Base-by-base conservation (phyloP, 2,797 vertebrate genomes). In the Sternarchorhynchus goeldii region DNA sequence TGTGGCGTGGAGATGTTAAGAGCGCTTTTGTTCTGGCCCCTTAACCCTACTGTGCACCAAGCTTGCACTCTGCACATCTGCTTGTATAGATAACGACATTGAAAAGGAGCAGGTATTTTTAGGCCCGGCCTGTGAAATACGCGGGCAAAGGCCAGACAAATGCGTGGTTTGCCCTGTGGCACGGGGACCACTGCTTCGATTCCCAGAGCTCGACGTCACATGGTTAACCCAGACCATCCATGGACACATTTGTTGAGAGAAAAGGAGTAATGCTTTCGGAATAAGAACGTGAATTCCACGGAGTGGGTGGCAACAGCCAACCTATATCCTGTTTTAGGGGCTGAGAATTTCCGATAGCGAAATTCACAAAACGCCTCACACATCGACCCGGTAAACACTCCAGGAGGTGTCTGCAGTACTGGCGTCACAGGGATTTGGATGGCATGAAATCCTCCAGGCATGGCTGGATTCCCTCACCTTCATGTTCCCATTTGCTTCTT, bases 21-120 rank as follows among this genome's bases (percentile, higher is more conserved):
- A 79, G 68, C 32, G 4, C 21, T 75, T 75, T 72, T 72, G 81
- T 75, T 76, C 73, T 60, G 70, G 76, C 50, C 62, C 77, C 68
- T 82, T 50, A 39, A 77, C 8, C 71, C 77, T 73, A 73, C 75
- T 79, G 73, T 62, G 2, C 39, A 41, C 56, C 65, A 31, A 41
- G 67, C 75, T 75, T 58, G 59, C 56, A 53, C 80, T 75, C 71
- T 76, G 55, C 68, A 56, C 56, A 65, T 74, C 68, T 81, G 80
- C 80, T 75, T 5, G 53, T 62, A 29, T 63, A 68, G 77, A 82
- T 82, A 82, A 79, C 59, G 8, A 41, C 18, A 41, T 32, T 67
- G 67, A 79, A 76, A 77, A 55, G 72, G 56, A 36, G 50, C 64
- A 70, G 70, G 62, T 64, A 70, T 80, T 80, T 50, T 12, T 50